Conservation (phyloP, 2,888 invertebrate species). For the Cepaea hortensis region DNA sequence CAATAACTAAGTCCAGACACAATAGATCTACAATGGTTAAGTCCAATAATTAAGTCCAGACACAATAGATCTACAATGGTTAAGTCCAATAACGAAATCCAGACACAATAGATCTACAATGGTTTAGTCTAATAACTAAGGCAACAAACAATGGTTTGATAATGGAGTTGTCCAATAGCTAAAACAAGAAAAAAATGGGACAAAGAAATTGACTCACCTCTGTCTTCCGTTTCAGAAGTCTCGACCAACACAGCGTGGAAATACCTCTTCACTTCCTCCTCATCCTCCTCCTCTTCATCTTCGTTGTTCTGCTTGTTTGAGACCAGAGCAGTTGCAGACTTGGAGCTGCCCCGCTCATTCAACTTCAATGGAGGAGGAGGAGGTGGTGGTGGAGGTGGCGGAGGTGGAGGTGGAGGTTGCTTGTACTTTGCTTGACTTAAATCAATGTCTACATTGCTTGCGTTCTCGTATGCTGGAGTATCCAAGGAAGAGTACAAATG, state of each 20-base stretch:
- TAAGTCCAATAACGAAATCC: too few relatives aligned
- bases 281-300: constrained; percentile 45
- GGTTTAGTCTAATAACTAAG: too few relatives aligned
- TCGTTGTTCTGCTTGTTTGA: constrained; percentile 6
- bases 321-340: neutral
- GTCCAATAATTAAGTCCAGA: too few relatives aligned
- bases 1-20: too few relatives aligned
- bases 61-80: too few relatives aligned
- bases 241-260: constrained; percentile 60
- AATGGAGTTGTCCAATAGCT: too few relatives aligned
- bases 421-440: constrained; percentile 10
- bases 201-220: constrained; percentile 57
- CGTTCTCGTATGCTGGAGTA: neutral
- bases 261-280: constrained; percentile 59
- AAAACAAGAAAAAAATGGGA: neutral
- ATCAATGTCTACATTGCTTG: constrained; percentile 20
- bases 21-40: too few relatives aligned
- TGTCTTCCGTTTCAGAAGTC: constrained; percentile 56
- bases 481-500: constrained; percentile 15
- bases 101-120: too few relatives aligned
- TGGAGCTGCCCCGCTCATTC: neutral
- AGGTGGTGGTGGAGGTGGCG: constrained; percentile 50
- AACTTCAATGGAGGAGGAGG: constrained; percentile 33
- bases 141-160: too few relatives aligned
- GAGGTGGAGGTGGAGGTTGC: constrained; percentile 49